Base-by-base conservation (phyloP, 2,797 vertebrate species). In the Eulemur mongoz region DNA sequence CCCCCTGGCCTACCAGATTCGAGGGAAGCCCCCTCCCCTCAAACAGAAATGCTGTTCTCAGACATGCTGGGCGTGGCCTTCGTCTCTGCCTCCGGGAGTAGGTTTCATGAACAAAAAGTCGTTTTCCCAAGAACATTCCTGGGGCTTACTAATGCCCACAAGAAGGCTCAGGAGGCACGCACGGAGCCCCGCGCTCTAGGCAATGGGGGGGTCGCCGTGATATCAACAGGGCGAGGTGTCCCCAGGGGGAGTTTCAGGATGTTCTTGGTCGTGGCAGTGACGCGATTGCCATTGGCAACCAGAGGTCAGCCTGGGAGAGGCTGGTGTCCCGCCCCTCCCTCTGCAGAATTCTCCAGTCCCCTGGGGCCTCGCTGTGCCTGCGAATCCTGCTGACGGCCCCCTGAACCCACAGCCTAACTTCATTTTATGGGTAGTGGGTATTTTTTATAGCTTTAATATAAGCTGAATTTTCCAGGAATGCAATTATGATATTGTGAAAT, bases 191-290 rank as follows among this genome's bases (percentile, higher is more conserved):
- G 52, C 6, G 52, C 69, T 40, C n/a, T 4, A 20, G 10, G 27
- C 27, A 6, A 17, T 14, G 8, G 23, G 54, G 17, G 17, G 23
- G 17, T 23, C 6, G 1, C 22, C 0, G 11, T 30, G 10, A 22
- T 25, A 15, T 14, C 70, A 25, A 2, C 43, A 54, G 45, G 15
- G 0, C 1, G 0, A 2, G 27, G 0, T 13, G 1, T 70, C 20
- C 20, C 35, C 8, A 3, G 70, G n/a, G 7, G 43, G 4, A 2
- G 7, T 2, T 25, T 13, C 25, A 1, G 40, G 61, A 7, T 25
- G 32, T 38, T 40, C 65, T 30, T 35, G 14, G 7, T 7, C 18
- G 40, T n/a, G 11, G 22, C 15, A 18, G 3, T 2, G 45, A 32
- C 2, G 32, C 30, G 14, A 48, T 25, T 67, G 48, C 20, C 11